These are phyloP conservation scores for Apodemus sylvaticus DNA, from an alignment of 2,113 vertebrate species.

Conservation along the genomic window DNA sequence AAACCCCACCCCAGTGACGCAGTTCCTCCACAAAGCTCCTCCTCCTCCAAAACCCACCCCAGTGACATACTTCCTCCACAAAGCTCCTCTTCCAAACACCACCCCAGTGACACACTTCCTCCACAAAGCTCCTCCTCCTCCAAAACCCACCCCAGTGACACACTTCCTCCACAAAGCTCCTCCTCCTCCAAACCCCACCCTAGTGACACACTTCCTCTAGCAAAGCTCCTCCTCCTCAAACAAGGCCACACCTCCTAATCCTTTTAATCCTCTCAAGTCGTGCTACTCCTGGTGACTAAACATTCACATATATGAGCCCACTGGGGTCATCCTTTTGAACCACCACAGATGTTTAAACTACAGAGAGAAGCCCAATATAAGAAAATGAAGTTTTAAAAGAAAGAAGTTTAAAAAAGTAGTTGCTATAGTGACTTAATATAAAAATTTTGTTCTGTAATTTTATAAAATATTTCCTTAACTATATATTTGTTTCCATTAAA, in stretches of 20 bases:
- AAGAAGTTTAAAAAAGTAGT: not conserved
- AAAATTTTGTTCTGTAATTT: conserved; percentile 31
- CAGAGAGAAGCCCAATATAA: not conserved
- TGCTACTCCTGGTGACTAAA: not conserved
- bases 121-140: too few species aligned
- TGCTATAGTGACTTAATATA: not conserved
- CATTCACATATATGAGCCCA: not conserved
- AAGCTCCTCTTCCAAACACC: too few species aligned
- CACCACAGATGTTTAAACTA: not conserved
- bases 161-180: too few species aligned
- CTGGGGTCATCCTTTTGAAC: not conserved
- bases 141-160: too few species aligned
- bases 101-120: too few species aligned
- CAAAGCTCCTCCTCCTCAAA: not conserved
- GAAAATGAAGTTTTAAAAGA: conserved; percentile 13
- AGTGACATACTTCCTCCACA: too few species aligned
- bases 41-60: too few species aligned
- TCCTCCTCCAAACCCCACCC: too few species aligned
- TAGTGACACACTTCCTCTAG: too few species aligned
- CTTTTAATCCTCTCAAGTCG: not conserved
- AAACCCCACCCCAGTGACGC: too few species aligned
- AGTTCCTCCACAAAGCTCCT: too few species aligned
- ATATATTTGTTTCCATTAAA: not conserved
- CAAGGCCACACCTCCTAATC: not conserved
- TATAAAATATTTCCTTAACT: not conserved